Base-by-base conservation (phyloP, 2,797 vertebrate species). In the Kryptolebias ocellatus region DNA sequence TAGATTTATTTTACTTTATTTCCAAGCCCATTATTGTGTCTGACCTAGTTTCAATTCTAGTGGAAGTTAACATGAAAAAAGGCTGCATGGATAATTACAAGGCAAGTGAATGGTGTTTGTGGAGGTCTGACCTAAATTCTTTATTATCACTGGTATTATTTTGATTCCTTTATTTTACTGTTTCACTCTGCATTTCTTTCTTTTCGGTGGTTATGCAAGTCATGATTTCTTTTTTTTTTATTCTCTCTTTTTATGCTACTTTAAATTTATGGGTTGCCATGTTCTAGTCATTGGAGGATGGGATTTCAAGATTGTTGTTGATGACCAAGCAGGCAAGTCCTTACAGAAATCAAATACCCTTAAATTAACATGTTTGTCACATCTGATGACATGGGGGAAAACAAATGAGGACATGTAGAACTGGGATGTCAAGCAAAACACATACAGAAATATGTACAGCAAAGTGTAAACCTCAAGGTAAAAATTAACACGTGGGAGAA, bases 71-170 rank as follows among this genome's bases (percentile, higher is more conserved):
- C 15, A 67, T 45, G 49, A 42, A 15, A 53, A 37, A 67, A 70
- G 1, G 56, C 51, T 62, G 58, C 53, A 58, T 24, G n/a, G 29
- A 5, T 68, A 66, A 80, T 69, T 75, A 58, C 37, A 53, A 29
- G n/a, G 29, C 45, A 60, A 16, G 39, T 62, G 17, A 52, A 20
- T 55, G 45, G 5, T 31, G 46, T 66, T 60, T 71, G 15, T 45
- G 42, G 29, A 50, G 24, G 2, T 18, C 39, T 64, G 8, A 46
- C 42, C 28, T 45, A 71, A 67, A 73, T 51, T 8, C 8, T 24
- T 54, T 1, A 20, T 45, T 39, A 53, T 46, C n/a, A 17, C 56
- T 44, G 17, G 24, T 0, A 42, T 28, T 7, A 53, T 27, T 24
- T 20, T 53, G 27, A 39, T 42, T 8, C 16, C n/a, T 39, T 52